Conservation (phyloP, 2,797 vertebrate genomes). For the Staurois parvus region DNA sequence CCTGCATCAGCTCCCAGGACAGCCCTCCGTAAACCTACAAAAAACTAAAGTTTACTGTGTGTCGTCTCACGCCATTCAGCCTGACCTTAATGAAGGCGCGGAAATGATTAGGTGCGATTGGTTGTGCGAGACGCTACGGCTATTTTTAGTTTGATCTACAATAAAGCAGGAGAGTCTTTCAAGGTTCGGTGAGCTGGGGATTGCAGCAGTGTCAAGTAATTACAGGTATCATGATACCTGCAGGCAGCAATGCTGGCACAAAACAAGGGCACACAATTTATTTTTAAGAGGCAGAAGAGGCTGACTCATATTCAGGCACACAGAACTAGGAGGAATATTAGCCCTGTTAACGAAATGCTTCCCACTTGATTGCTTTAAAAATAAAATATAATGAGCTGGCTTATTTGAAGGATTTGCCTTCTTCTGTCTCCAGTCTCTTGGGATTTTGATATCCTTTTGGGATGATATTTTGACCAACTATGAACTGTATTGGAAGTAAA, state of each 20-base stretch:
- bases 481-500: too few species aligned
- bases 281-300: slow-evolving; percentile 46
- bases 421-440: background rate
- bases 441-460: too few species aligned
- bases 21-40: background rate
- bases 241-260: slow-evolving; percentile 36
- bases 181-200: slow-evolving; percentile 30
- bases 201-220: slow-evolving; percentile 45
- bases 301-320: slow-evolving; percentile 39
- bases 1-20: too few species aligned
- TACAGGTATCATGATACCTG: slow-evolving; percentile 57
- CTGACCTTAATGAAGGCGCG: slow-evolving; percentile 8
- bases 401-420: background rate
- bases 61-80: slow-evolving; percentile 4
- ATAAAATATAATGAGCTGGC: slow-evolving; percentile 21
- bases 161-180: slow-evolving; percentile 20
- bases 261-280: slow-evolving; percentile 48
- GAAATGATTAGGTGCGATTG: slow-evolving; percentile 33
- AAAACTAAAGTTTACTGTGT: background rate
- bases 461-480: too few species aligned
- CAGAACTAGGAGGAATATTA: slow-evolving; percentile 19
- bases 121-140: background rate
- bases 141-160: slow-evolving; percentile 41
- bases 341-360: slow-evolving; percentile 5
- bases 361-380: slow-evolving; percentile 27